phyloP scores from a whole-genome alignment of 2,113 vertebrate species.

The Ginglymostoma cirratum region DNA sequence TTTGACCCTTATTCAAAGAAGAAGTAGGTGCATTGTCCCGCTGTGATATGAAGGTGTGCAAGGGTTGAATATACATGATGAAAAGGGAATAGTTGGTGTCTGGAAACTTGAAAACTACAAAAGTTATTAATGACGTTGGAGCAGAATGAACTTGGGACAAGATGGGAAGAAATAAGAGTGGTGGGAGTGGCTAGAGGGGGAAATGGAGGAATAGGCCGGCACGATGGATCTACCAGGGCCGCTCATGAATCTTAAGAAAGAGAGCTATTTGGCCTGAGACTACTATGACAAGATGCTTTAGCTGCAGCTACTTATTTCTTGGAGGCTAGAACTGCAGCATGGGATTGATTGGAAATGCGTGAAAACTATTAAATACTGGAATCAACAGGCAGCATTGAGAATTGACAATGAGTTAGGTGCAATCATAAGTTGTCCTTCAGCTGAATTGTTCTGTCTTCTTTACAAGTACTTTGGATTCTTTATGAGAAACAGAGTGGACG shows the following conservation, averaged over 20 bases:
- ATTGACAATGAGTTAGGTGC: neutral
- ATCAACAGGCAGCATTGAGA: neutral
- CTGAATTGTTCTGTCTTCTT: neutral
- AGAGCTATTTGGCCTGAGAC: neutral
- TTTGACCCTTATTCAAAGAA: neutral
- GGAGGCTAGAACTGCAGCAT: neutral
- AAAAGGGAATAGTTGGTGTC: neutral
- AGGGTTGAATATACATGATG: neutral
- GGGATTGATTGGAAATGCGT: neutral
- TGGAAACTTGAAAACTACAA: neutral
- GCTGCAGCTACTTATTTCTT: no score
- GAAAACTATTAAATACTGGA: neutral
- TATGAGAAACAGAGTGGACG: neutral
- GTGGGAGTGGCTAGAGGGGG: no score
- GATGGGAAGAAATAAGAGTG: neutral
- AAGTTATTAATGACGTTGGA: neutral
- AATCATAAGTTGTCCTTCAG: neutral
- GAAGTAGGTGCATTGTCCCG: neutral
- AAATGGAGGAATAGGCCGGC: neutral
- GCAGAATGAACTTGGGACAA: neutral
- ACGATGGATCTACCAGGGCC: neutral
- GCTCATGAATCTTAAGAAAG: neutral
- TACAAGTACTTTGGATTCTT: neutral
- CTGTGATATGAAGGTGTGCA: neutral
- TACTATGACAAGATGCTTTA: neutral